These are phyloP conservation scores for Epistrophe grossulariae DNA, from an alignment of 2,888 invertebrate genomes.

Conservation along the genomic window DNA sequence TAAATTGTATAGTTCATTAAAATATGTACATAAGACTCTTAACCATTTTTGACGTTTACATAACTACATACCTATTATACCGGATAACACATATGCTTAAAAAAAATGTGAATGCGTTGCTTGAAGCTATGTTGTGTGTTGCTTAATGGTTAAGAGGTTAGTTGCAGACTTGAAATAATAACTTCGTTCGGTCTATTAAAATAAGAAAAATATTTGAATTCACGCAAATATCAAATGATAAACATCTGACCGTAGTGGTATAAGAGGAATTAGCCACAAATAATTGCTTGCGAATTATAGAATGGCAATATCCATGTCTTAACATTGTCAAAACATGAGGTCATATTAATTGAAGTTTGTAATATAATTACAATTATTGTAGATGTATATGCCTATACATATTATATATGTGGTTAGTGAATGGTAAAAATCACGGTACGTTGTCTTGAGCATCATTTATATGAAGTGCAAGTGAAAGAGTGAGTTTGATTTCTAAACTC, in stretches of 20 bases:
- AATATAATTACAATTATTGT: not conserved
- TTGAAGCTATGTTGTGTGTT: constrained; percentile 1
- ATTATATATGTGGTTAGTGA: not conserved
- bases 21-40: constrained; percentile 5
- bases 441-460: constrained; percentile 9
- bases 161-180: constrained; percentile 9
- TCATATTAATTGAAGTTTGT: constrained; percentile 16
- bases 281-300: constrained; percentile 17
- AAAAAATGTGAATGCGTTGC: constrained; percentile 27
- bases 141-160: constrained; percentile 24
- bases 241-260: not conserved
- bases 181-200: not conserved
- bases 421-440: not conserved
- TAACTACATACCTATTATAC: constrained; percentile 15
- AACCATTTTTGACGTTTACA: constrained; percentile 32
- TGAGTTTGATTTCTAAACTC: not conserved
- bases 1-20: no score
- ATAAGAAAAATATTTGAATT: not conserved
- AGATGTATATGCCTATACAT: no score
- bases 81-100: constrained; percentile 3
- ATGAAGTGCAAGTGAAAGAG: not conserved
- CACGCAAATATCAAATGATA: constrained; percentile 23
- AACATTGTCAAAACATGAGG: constrained; percentile 14
- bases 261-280: not conserved
- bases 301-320: constrained; percentile 17